Conservation (phyloP, 2,113 vertebrate genomes). For the Tringa solitaria region DNA sequence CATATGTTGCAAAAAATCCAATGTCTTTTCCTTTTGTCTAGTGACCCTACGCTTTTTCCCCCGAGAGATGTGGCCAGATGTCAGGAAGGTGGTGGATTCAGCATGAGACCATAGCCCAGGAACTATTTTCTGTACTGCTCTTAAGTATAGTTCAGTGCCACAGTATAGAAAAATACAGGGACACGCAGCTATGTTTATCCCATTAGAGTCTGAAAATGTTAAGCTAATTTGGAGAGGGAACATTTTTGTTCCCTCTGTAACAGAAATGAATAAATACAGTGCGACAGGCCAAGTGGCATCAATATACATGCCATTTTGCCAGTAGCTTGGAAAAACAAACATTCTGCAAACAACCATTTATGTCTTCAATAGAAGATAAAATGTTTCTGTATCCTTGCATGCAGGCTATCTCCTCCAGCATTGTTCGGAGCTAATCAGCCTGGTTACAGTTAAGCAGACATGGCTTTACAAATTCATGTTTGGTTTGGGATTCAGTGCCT, state of each 20-base stretch:
- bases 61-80: not conserved
- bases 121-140: not conserved
- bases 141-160: not conserved
- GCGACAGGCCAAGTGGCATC: not conserved
- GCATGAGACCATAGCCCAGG: not conserved
- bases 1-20: not conserved
- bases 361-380: not conserved
- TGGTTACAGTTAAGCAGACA: not conserved
- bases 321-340: conserved; percentile 21
- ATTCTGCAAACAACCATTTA: not conserved
- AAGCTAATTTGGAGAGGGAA: not conserved
- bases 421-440: not conserved
- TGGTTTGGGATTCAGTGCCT: not conserved
- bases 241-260: not conserved
- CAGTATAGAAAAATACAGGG: not conserved
- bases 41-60: not conserved
- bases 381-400: not conserved
- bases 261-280: not conserved
- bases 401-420: not conserved
- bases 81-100: not conserved
- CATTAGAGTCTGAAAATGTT: not conserved
- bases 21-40: not conserved
- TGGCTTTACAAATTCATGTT: not conserved
- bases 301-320: not conserved
- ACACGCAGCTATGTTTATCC: not conserved